Evolutionary conservation across 2,888 invertebrate species (phyloP).

Genomic region (Hydroisotoma schaefferi): DNA sequence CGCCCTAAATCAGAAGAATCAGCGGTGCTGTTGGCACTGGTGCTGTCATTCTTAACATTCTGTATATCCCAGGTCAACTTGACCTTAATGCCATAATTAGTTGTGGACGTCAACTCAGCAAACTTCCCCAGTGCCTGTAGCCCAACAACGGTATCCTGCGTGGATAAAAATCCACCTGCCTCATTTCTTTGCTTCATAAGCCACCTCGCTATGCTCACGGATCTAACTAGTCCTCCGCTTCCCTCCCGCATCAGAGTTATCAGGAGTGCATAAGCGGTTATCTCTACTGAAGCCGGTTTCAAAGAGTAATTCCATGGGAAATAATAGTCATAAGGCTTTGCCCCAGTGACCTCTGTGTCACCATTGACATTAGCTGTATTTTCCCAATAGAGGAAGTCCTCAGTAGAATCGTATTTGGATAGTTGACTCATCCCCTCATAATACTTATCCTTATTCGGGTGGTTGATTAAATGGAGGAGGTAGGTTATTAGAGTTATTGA

Average conservation of each 20-base stretch:
- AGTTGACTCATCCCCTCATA: slow-evolving; percentile 3
- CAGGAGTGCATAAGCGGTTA: slow-evolving; percentile 81
- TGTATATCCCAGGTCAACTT: background rate
- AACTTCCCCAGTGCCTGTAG: slow-evolving; percentile 22
- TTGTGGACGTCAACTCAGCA: background rate
- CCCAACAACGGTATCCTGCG: slow-evolving; percentile 52
- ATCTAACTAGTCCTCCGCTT: slow-evolving; percentile 20
- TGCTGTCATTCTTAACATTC: too few species aligned
- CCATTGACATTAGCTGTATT: background rate
- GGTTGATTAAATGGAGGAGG: slow-evolving; percentile 70
- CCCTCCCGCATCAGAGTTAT: slow-evolving; percentile 57
- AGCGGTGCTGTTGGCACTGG: background rate
- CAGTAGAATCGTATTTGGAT: background rate
- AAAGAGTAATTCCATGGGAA: background rate
- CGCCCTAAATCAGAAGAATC: too few species aligned
- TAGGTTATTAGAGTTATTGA: slow-evolving; percentile 71
- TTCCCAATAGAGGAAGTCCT: slow-evolving; percentile 3
- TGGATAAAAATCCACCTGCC: slow-evolving; percentile 67
- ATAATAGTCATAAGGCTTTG: background rate
- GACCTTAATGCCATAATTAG: background rate
- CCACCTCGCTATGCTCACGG: slow-evolving; percentile 68
- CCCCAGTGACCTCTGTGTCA: background rate
- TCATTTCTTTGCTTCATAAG: slow-evolving; percentile 66
- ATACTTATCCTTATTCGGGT: slow-evolving; percentile 54
- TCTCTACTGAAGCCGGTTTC: slow-evolving; percentile 59